Conservation (phyloP, 2,888 invertebrate species). For the Eupelmus urozonus region DNA sequence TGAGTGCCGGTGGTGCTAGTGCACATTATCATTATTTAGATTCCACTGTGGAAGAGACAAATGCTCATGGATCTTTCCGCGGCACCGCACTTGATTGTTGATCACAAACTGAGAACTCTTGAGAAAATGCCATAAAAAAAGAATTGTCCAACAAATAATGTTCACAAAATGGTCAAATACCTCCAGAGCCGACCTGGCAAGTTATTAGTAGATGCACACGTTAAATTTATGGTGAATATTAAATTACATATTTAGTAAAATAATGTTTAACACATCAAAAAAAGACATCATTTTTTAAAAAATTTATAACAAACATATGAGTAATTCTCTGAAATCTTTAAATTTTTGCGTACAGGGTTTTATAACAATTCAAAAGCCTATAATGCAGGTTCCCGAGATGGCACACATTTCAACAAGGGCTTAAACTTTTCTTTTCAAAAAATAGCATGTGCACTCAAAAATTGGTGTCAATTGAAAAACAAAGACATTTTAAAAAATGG, state of each 20-base stretch:
- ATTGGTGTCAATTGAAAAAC: no score
- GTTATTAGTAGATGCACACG: slow-evolving; percentile 80
- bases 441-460: no score
- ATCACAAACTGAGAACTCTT: slow-evolving; percentile 74
- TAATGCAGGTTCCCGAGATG: no score
- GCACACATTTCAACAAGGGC: no score
- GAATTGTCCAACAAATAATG: slow-evolving; percentile 81
- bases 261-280: not conserved
- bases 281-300: not conserved
- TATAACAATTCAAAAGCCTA: no score
- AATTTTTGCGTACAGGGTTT: no score
- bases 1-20: slow-evolving; percentile 14
- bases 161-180: slow-evolving; percentile 81
- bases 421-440: no score
- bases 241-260: not conserved
- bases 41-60: slow-evolving; percentile 77
- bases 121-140: slow-evolving; percentile 84
- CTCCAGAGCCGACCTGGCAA: slow-evolving; percentile 81
- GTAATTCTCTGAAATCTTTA: no score
- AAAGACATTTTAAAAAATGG: no score
- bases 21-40: not conserved
- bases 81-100: not conserved
- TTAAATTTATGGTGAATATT: slow-evolving; percentile 81
- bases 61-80: slow-evolving; percentile 72
- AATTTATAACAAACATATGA: slow-evolving; percentile 51